Evolutionary conservation across 2,797 vertebrate genomes (phyloP).

Genomic region (Hoplostethus atlanticus): DNA sequence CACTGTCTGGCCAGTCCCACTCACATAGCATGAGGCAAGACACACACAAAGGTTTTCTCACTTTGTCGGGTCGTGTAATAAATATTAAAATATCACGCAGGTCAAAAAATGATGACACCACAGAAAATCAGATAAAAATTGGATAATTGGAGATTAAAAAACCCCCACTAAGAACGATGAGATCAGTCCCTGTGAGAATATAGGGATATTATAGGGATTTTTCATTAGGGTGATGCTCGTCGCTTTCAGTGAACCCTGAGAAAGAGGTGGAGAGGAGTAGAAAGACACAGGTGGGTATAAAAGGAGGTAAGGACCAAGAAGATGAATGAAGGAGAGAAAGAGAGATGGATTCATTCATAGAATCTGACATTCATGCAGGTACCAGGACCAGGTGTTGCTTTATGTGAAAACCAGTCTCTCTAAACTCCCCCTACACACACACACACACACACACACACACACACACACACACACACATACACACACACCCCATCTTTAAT

Average conservation of each 20-base stretch:
- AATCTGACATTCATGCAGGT: slow-evolving; percentile 53
- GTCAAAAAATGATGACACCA: no score
- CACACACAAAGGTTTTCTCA: not conserved
- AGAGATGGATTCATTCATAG: slow-evolving; percentile 27
- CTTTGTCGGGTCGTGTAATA: no score
- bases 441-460: not conserved
- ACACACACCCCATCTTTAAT: slow-evolving; percentile 39
- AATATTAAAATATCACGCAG: no score
- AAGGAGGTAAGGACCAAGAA: not conserved
- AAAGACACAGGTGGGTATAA: not conserved
- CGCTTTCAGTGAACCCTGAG: no score
- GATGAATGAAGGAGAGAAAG: slow-evolving; percentile 1
- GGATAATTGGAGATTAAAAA: no score
- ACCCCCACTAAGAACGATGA: no score
- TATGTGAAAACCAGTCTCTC: slow-evolving; percentile 30
- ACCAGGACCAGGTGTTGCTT: slow-evolving; percentile 30
- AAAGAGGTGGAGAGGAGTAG: not conserved
- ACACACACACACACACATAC: not conserved
- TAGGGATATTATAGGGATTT: no score
- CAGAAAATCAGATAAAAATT: no score
- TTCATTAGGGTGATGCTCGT: no score
- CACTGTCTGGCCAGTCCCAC: slow-evolving; percentile 4
- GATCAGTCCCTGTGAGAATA: no score
- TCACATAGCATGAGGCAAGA: not conserved
- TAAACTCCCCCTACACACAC: not conserved